Evolutionary conservation across 1,140 invertebrate genomes (phyloP).

Genomic region (Rhopalosiphum padi): DNA sequence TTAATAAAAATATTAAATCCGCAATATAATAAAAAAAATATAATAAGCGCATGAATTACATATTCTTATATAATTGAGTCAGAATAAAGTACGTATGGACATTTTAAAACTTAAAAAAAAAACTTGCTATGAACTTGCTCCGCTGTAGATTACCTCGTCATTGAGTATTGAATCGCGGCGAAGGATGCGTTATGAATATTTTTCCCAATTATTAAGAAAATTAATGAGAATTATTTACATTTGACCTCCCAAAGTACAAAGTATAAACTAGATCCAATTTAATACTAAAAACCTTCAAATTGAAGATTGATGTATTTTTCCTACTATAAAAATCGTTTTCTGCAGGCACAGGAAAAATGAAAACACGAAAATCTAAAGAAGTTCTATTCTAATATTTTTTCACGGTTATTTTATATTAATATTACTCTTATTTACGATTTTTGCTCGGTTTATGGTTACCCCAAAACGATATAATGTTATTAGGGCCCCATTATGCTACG

Average conservation of each 20-base stretch:
- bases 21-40: too few species aligned
- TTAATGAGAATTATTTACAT: not conserved
- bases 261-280: not conserved
- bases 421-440: not conserved
- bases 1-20: too few species aligned
- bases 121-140: not conserved
- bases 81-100: not conserved
- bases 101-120: not conserved
- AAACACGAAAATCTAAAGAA: not conserved
- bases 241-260: not conserved
- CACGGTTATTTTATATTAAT: not conserved
- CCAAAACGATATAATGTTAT: not conserved
- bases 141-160: not conserved
- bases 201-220: not conserved
- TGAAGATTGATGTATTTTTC: too few species aligned
- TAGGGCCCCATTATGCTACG: not conserved
- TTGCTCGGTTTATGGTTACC: not conserved
- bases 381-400: not conserved
- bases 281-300: not conserved
- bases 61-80: not conserved
- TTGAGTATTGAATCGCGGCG: not conserved
- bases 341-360: not conserved
- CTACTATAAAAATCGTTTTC: not conserved
- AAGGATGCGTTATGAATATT: not conserved
- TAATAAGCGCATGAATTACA: not conserved